These are phyloP conservation scores for Porites cylindrica DNA, from an alignment of 92 coral and sea anemone genomes.

Conservation along the genomic window DNA sequence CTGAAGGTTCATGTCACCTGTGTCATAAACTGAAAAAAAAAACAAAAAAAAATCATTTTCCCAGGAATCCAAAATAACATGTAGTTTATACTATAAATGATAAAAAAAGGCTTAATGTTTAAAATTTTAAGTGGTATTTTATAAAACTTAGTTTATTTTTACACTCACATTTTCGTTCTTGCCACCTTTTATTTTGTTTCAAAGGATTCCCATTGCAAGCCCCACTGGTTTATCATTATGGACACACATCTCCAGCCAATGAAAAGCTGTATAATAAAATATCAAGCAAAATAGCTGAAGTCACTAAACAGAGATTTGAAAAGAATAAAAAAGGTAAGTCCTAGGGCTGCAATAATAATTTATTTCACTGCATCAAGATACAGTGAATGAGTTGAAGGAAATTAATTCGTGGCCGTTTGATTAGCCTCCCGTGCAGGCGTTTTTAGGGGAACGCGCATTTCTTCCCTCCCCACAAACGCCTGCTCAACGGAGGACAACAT, in stretches of 20 bases:
- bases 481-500: too few species aligned
- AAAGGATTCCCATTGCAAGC: conserved; percentile 97
- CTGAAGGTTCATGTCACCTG: neutral
- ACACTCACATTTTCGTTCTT: neutral
- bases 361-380: neutral
- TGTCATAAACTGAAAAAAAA: neutral
- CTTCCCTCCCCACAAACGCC: too few species aligned
- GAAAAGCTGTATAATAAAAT: conserved; percentile 90
- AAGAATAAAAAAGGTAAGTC: conserved; percentile 82
- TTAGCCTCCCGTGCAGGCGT: too few species aligned
- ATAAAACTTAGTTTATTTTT: neutral
- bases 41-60: neutral
- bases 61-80: too few species aligned
- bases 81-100: too few species aligned
- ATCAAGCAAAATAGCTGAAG: conserved; percentile 86
- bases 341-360: neutral
- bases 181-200: neutral
- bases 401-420: too few species aligned
- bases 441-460: too few species aligned
- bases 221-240: conserved; percentile 94
- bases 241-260: conserved; percentile 93
- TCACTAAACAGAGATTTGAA: conserved; percentile 86
- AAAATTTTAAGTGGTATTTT: neutral
- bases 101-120: neutral
- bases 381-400: neutral